phyloP scores from a whole-genome alignment of 2,888 invertebrate species.

The Hofmannophila pseudospretella region DNA sequence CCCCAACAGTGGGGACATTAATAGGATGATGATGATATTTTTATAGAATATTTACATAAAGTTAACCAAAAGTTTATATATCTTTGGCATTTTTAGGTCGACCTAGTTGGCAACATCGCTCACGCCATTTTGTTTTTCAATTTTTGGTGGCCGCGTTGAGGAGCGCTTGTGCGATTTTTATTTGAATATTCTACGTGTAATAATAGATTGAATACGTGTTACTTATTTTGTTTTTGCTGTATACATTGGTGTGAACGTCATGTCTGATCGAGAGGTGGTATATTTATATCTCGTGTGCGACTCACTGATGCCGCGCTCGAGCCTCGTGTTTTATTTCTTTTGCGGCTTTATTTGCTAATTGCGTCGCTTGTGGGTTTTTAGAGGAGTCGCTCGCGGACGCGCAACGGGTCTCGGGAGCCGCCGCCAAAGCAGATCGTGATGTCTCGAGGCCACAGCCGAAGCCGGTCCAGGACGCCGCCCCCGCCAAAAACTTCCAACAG shows the following conservation, averaged over 20 bases:
- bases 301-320: slow-evolving; percentile 28
- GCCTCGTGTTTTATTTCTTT: slow-evolving; percentile 56
- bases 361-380: slow-evolving; percentile 46
- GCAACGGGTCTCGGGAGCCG: slow-evolving; percentile 70
- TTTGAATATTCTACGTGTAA: slow-evolving; percentile 34
- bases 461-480: slow-evolving; percentile 74
- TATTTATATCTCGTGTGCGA: slow-evolving; percentile 41
- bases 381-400: slow-evolving; percentile 72
- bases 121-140: slow-evolving; percentile 61
- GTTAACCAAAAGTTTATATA: no score
- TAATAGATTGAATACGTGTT: slow-evolving; percentile 53
- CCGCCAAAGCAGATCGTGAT: slow-evolving; percentile 57
- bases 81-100: no score
- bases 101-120: no score
- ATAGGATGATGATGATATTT: no score
- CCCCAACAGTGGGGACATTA: no score
- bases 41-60: no score
- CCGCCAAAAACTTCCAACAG: slow-evolving; percentile 67
- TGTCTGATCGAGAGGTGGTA: slow-evolving; percentile 75
- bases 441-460: slow-evolving; percentile 69
- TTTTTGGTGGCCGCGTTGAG: slow-evolving; percentile 28
- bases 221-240: slow-evolving; percentile 39
- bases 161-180: slow-evolving; percentile 42
- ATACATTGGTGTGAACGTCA: slow-evolving; percentile 39
- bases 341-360: slow-evolving; percentile 29